Base-by-base conservation (phyloP, 2,888 invertebrate species). In the Cheilosia urbana region DNA sequence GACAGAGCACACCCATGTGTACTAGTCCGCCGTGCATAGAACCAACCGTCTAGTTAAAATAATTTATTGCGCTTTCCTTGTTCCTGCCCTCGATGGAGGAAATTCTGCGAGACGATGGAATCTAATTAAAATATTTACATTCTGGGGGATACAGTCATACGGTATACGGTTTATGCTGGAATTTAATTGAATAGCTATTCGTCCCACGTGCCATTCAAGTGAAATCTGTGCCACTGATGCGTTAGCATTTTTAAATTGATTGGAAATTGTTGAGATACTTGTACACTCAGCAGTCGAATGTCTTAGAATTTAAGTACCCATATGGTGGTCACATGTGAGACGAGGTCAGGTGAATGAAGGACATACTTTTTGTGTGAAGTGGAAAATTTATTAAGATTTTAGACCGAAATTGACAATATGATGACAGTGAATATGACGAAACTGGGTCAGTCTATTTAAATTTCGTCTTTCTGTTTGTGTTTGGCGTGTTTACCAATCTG, bases 51-150 rank as follows among this genome's bases (percentile, higher is more conserved):
- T 83, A 73, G 72, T 83, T 79, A 57, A 58, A 40, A 63, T 83
- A 83, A 83, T 83, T 83, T 83, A 83, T 83, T 68, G 62, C 68
- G 62, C 51, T 42, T 42, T 40, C 24, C 66, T 53, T 66, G 49
- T 34, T 51, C 30, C 17, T 55, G 51, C 73, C 78, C 49, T 66
- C 78, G 42, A 40, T 34, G 63, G 57, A 4, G 15, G 49, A 57
- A 57, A 73, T 78, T 72, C 79, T 79, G 83, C 83, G 57, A 83
- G 79, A 79, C 79, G 73, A 78, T 58, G 73, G 83, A 83, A 79
- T 83, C 83, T 83, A 83, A 83, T 83, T 83, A 83, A 83, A 68
- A 78, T 79, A 83, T 83, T 73, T 78, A 73, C 51, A 51, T 78
- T 79, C 79, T 79, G 30, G 77, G 30, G 72, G 40, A 57, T 58